A percentile compares a stretch with the other conserved stretches of the same genome.
Conservation (phyloP, 2,113 vertebrate genomes). For the Etia nguti region DNA sequence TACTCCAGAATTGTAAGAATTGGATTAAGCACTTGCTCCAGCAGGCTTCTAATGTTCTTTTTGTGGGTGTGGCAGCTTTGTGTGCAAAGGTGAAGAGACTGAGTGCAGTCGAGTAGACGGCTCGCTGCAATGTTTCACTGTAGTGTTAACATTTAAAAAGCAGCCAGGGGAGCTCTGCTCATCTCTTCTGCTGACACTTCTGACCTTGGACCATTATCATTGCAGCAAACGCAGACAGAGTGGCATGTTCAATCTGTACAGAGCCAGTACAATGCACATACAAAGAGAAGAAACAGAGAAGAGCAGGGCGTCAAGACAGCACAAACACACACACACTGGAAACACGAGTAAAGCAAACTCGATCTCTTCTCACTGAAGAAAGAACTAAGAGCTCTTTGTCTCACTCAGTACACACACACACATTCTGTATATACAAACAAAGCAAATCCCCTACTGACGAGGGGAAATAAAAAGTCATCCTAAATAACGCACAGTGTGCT, state of each 20-base stretch:
- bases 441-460: not conserved
- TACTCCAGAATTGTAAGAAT: not conserved
- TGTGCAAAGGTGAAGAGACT: constrained; percentile 24
- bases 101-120: constrained; percentile 33
- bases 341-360: not conserved
- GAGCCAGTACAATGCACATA: constrained; percentile 9
- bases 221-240: constrained; percentile 32
- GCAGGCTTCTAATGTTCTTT: not conserved
- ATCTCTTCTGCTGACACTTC: constrained; percentile 50
- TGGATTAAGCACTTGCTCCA: not conserved
- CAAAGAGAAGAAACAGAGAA: constrained; percentile 5
- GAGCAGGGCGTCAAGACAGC: not conserved
- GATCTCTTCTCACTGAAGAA: constrained; percentile 19
- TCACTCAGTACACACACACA: not conserved
- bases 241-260: constrained; percentile 36
- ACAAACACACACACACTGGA: not conserved
- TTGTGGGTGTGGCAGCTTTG: not conserved
- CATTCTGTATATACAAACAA: not conserved
- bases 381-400: constrained; percentile 18
- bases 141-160: constrained; percentile 65
- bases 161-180: constrained; percentile 55
- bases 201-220: constrained; percentile 66
- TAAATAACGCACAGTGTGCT: constrained; percentile 39
- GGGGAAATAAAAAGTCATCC: constrained; percentile 4
- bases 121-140: constrained; percentile 52